Percentiles rank a stretch among this genome's conserved stretches.
phyloP scores from a whole-genome alignment of 2,113 vertebrate genomes.

The Indicator maculatus region DNA sequence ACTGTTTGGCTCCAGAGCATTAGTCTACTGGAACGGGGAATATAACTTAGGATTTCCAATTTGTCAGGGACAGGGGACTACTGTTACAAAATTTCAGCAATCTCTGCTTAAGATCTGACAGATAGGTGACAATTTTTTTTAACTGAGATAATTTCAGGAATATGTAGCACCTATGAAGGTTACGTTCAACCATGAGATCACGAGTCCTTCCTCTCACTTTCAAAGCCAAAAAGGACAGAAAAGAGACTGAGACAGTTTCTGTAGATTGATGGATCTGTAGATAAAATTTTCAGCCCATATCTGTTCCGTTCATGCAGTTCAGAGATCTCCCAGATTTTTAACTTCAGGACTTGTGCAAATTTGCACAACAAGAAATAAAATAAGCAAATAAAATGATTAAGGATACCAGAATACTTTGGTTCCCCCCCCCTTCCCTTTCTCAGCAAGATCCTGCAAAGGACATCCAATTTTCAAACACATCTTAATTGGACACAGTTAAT shows the following conservation, averaged over 20 bases:
- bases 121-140: neutral
- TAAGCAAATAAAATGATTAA: neutral
- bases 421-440: neutral
- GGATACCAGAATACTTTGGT: neutral
- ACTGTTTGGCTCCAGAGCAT: neutral
- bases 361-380: neutral
- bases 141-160: conserved; percentile 24
- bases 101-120: neutral
- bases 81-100: neutral
- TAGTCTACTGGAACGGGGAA: neutral
- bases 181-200: neutral
- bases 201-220: neutral
- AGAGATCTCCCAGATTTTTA: conserved; percentile 41
- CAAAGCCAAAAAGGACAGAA: conserved; percentile 14
- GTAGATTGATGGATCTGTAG: neutral
- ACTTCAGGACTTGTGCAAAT: neutral
- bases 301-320: neutral
- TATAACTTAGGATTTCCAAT: conserved; percentile 1
- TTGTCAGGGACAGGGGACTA: neutral
- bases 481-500: neutral
- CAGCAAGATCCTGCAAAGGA: neutral
- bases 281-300: neutral
- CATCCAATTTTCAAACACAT: neutral
- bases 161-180: neutral
- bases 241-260: neutral